Evolutionary conservation across 2,888 invertebrate species (phyloP), one percentile per base, ranked within the genome.

Genomic region (Scaptomyza caliginosa): DNA sequence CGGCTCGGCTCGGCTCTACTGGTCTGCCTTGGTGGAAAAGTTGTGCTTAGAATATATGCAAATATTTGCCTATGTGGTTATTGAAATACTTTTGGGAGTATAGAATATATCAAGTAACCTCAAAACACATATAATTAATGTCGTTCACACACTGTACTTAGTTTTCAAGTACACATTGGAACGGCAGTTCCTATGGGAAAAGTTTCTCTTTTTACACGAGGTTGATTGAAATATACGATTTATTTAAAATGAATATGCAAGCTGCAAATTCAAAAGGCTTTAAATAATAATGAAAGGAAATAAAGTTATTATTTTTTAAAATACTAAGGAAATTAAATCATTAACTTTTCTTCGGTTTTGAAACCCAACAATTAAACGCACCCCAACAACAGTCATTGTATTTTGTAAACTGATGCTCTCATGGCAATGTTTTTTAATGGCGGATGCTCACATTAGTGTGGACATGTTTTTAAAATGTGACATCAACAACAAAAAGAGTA

Each of bases 351-450:
- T 24, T 24, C 1, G 24, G 7, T 8, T 8, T 8, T 24, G 38
- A 32, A 11, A 11, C 24, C 7, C 24, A 43, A 40, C 52, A 67
- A 74, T 67, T 63, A 84, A 80, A 67, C 58, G 58, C 51, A 56
- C 19, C 51, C 45, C 52, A 54, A 60, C 60, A 40, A 63, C 60
- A 40, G 59, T 39, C 57, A 56, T 46, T 56, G 52, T 36, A 49
- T 43, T 13, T 19, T 23, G 19, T 52, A 54, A 71, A 60, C 66
- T 81, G 74, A 77, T 74, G 62, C 78, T 65, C 62, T 45, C 70
- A 64, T 62, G 60, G 66, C 68, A 56, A 77, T n/a, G n/a, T n/a
- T 60, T 30, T 40, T 26, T 30, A 1, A 2, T 19, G 36, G 51
- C 48, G 50, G 50, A 24, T 50, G 75, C 58, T 60, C 21, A 57